Evolutionary conservation across 1,140 invertebrate genomes (phyloP).

Genomic region (Pentalonia nigronervosa): DNA sequence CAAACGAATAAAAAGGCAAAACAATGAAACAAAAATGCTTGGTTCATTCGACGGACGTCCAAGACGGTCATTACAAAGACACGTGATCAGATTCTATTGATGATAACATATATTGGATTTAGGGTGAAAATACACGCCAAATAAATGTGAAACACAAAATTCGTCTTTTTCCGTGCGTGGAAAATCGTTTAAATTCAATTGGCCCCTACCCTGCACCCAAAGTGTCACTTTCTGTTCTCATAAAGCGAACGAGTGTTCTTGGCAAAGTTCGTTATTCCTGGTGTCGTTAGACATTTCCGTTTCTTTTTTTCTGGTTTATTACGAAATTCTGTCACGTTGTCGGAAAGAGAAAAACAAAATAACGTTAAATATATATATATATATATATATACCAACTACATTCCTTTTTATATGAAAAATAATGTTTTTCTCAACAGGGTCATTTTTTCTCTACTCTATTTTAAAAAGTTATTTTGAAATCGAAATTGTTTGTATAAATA

Average conservation of each 20-base stretch:
- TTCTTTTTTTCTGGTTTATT: constrained; percentile 45
- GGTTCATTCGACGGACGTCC: neutral
- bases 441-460: constrained; percentile 9
- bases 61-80: neutral
- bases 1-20: neutral
- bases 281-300: constrained; percentile 50
- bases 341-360: constrained; percentile 48
- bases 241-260: constrained; percentile 48
- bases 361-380: neutral
- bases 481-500: neutral
- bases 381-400: neutral
- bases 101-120: neutral
- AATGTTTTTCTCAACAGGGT: constrained; percentile 1
- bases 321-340: constrained; percentile 41
- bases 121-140: neutral
- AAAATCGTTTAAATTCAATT: constrained; percentile 56
- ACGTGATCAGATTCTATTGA: neutral
- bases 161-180: neutral
- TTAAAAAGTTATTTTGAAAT: neutral
- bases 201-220: constrained; percentile 12
- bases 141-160: constrained; percentile 25
- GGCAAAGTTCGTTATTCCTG: constrained; percentile 47
- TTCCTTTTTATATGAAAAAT: constrained; percentile 18
- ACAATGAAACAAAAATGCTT: neutral
- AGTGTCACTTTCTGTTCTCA: constrained; percentile 47